Base-by-base conservation (phyloP, 2,888 invertebrate species). In the Synanthedon andrenaeformis region DNA sequence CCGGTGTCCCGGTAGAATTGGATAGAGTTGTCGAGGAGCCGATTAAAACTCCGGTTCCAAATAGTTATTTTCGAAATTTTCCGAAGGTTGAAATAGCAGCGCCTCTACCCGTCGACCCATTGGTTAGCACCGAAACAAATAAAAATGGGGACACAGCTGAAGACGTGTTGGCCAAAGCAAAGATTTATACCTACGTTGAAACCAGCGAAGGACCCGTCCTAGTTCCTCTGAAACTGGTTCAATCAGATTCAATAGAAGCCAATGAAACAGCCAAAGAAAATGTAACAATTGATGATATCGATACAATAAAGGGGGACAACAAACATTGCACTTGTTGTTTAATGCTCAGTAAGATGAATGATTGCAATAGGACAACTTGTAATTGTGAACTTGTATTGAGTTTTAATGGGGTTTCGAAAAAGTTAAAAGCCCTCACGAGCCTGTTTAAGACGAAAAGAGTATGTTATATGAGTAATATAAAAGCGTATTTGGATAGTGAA, bases 251-350 rank as follows among this genome's bases (percentile, higher is more conserved):
- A 10, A 45, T 12, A 2, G 12, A 49, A 3, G 1, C 14, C 6
- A 49, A 11, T 14, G 23, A 12, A 12, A 8, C 17, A 8, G 12
- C 72, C 0, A 68, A 71, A 0, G 57, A n/a, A 14, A 45, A 45
- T n/a, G 35, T 35, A 2, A 35, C 35, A 35, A 10, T 35, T 2
- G 3, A 28, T 8, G 1, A 28, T 28, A 6, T 8, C 8, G 35
- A 51, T 2, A 13, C 51, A 3, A 51, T n/a, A 12, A 51, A 51
- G 35, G n/a, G 51, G 13, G 10, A 35, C n/a, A 14, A 13, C 12
- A 51, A n/a, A 19, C 86, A 85, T 53, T 87, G 87, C 42, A 58
- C 62, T 1, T 87, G 86, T 54, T 87, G 87, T 58, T 11, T 67
- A 0, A 41, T 75, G 6, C 45, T 85, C 1, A 73, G 69, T 53